Evolutionary conservation across 2,888 invertebrate genomes (phyloP), one percentile per base, ranked within the genome.

Genomic region (Drosophila anceps): DNA sequence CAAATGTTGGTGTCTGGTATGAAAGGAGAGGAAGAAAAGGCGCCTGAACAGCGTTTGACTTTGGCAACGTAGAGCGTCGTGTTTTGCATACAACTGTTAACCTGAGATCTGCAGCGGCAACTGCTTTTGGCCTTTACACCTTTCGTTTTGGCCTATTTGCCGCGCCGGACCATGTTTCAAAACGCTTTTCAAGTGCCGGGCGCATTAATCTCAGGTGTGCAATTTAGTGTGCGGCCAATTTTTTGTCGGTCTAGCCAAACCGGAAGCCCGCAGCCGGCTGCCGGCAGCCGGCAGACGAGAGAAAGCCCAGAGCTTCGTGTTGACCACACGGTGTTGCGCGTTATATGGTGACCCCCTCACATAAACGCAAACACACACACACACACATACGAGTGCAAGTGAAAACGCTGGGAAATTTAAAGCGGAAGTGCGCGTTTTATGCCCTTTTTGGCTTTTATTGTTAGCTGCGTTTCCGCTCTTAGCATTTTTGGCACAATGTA

Each of bases 161-260:
- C 27, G 27, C 35, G 35, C 43, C 33, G 48, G 24, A 35, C 50
- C 41, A 54, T 69, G 57, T 57, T 59, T 71, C 71, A 62, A 76
- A 71, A 68, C 54, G 76, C 76, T 72, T 79, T 84, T 76, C 88
- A 85, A 86, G 79, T 79, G 81, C 73, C 81, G 63, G 79, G 73
- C 83, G 80, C 86, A 88, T 86, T 88, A 86, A 90, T 90, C 89
- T 78, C 90, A 84, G 84, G 89, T 88, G 88, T 88, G 86, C 88
- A 88, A 88, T 88, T 88, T 90, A 81, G 79, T 85, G 84, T 90
- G 90, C 76, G 84, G 87, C 87, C 82, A 89, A 86, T 90, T 88
- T 90, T 90, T 76, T 79, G 76, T 82, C 78, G 76, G 76, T 76
- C 78, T 75, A 70, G 74, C 77, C 86, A 69, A 68, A 69, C 69